Percentiles rank a stretch among this genome's conserved stretches.
Evolutionary conservation across 1,140 invertebrate species (phyloP).

Genomic region (Orchesella cincta): DNA sequence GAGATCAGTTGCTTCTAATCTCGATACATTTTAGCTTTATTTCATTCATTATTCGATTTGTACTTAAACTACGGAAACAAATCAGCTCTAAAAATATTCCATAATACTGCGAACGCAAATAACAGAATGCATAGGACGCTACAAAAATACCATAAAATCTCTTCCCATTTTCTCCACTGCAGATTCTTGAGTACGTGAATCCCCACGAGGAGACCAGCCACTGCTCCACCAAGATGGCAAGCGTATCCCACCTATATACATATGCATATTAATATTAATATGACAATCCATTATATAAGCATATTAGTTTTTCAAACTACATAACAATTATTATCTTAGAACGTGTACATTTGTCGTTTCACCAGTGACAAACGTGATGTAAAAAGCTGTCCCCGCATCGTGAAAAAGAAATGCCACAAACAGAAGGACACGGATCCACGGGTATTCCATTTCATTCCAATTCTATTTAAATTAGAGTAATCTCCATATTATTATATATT

Average conservation of each 20-base stretch:
- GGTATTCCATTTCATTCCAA: conserved; percentile 61
- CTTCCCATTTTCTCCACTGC: conserved; percentile 60
- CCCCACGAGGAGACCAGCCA: conserved; percentile 63
- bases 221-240: conserved; percentile 58
- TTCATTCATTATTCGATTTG: background rate
- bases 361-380: conserved; percentile 43
- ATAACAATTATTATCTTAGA: background rate
- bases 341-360: background rate
- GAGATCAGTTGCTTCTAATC: too few relatives aligned
- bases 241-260: background rate
- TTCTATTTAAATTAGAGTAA: conserved; percentile 53
- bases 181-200: conserved; percentile 64
- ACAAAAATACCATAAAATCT: conserved; percentile 40
- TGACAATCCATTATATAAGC: background rate
- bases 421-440: conserved; percentile 70
- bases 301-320: background rate
- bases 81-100: conserved; percentile 45
- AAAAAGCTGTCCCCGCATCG: conserved; percentile 58
- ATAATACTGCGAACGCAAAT: conserved; percentile 33
- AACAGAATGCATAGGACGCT: conserved; percentile 28
- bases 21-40: too few relatives aligned
- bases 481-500: background rate
- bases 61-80: conserved; percentile 35
- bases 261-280: background rate
- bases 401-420: conserved; percentile 59